These are phyloP conservation scores for Busseola fusca DNA, from an alignment of 2,888 invertebrate species.

Conservation along the genomic window DNA sequence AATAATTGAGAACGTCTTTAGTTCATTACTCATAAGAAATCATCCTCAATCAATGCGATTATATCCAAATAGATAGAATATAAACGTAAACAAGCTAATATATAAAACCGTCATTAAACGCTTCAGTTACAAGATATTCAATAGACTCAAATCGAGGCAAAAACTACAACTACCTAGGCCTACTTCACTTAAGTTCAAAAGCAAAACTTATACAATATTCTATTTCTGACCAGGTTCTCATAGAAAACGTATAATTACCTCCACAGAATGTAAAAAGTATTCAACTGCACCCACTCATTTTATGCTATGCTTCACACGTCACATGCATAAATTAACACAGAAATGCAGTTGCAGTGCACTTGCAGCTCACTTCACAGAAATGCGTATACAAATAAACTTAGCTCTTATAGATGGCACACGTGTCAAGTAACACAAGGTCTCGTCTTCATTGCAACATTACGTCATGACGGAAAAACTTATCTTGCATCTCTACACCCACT, in stretches of 20 bases:
- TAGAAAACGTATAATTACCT: conserved; percentile 17
- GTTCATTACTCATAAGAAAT: background rate
- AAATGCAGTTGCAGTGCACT: conserved; percentile 37
- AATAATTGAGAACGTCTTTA: background rate
- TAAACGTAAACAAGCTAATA: conserved; percentile 11
- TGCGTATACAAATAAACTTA: conserved; percentile 61
- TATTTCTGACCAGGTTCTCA: conserved; percentile 2
- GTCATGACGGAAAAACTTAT: conserved; percentile 64
- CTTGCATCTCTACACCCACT: conserved; percentile 54
- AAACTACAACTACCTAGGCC: background rate
- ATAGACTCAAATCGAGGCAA: conserved; percentile 14
- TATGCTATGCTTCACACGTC: conserved; percentile 33
- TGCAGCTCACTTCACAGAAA: conserved; percentile 52
- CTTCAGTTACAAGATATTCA: background rate
- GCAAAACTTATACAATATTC: background rate
- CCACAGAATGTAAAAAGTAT: conserved; percentile 9
- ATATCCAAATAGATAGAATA: background rate
- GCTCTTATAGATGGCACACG: conserved; percentile 65
- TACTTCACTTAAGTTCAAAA: background rate
- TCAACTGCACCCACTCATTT: conserved; percentile 28
- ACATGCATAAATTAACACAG: conserved; percentile 44
- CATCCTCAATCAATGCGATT: conserved; percentile 1
- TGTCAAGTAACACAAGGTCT: conserved; percentile 64
- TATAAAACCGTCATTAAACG: background rate
- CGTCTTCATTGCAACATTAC: conserved; percentile 64